A percentile compares a stretch with the other conserved stretches of the same genome.
These are phyloP conservation scores for Streptopelia turtur DNA, from an alignment of 2,797 vertebrate species.

Conservation along the genomic window DNA sequence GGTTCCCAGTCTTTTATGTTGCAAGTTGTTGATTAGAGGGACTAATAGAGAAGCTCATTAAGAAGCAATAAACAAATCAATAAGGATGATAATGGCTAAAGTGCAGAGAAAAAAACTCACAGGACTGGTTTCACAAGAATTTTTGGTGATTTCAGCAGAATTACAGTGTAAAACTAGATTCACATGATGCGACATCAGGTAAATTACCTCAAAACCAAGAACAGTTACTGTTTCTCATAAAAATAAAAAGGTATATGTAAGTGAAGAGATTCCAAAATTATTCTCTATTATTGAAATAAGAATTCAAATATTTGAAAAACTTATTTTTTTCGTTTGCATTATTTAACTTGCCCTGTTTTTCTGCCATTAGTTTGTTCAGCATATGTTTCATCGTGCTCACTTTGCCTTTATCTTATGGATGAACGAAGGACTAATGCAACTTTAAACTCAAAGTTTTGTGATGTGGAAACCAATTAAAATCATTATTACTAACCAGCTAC, in stretches of 20 bases:
- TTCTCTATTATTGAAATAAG: neutral
- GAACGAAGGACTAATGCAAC: neutral
- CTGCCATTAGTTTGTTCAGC: neutral
- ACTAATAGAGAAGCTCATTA: neutral
- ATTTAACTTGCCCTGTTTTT: neutral
- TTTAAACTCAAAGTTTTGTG: neutral
- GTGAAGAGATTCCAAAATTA: neutral
- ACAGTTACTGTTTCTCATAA: neutral
- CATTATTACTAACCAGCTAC: neutral
- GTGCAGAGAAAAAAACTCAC: neutral
- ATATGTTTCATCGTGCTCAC: neutral
- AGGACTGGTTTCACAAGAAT: neutral
- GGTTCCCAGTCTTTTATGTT: neutral
- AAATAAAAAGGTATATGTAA: neutral
- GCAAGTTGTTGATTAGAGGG: neutral
- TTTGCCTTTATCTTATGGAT: neutral
- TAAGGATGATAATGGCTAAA: neutral
- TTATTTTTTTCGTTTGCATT: fast-evolving
- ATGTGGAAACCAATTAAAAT: neutral
- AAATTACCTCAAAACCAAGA: neutral
- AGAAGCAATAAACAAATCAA: neutral
- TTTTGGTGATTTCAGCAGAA: neutral
- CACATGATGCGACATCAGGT: neutral
- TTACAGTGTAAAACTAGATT: neutral
- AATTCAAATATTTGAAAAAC: neutral